These are phyloP conservation scores for Montipora capricornis DNA, from an alignment of 64 coral and sea anemone species.

Conservation along the genomic window DNA sequence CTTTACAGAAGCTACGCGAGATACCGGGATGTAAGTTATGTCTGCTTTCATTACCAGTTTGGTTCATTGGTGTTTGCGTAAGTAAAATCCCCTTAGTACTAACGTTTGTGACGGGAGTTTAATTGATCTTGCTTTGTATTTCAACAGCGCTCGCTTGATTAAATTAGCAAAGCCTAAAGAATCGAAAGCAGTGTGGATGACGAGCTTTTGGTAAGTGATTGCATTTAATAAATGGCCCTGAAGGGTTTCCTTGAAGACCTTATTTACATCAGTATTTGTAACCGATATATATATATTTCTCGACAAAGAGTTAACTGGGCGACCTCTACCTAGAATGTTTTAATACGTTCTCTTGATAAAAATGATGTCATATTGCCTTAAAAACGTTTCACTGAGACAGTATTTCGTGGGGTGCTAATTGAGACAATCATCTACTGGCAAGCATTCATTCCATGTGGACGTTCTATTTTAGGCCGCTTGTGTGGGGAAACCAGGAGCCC, in stretches of 20 bases:
- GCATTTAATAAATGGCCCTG: no score
- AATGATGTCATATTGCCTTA: not conserved
- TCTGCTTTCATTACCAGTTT: constrained; percentile 33
- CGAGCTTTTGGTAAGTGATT: constrained; percentile 71
- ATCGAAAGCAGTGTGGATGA: constrained; percentile 75
- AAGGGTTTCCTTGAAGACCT: no score
- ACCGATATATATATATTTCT: not conserved
- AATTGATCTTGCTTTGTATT: not conserved
- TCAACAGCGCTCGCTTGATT: constrained; percentile 45
- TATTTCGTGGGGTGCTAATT: not conserved
- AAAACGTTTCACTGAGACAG: not conserved
- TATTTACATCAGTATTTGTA: not conserved
- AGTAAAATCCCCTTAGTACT: not conserved
- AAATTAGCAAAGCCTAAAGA: constrained; percentile 79
- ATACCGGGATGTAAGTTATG: constrained; percentile 73
- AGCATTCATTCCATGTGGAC: not conserved
- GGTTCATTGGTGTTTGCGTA: constrained; percentile 6
- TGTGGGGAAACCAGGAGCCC: constrained; percentile 75
- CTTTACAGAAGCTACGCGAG: constrained; percentile 68
- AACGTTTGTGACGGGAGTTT: not conserved
- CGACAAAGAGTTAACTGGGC: not conserved
- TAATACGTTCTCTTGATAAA: not conserved
- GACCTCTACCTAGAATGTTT: not conserved
- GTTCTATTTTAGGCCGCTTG: constrained; percentile 57
- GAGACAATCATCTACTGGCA: not conserved